Evolutionary conservation across 2,888 invertebrate genomes (phyloP).

Genomic region (Pollenia angustigena): DNA sequence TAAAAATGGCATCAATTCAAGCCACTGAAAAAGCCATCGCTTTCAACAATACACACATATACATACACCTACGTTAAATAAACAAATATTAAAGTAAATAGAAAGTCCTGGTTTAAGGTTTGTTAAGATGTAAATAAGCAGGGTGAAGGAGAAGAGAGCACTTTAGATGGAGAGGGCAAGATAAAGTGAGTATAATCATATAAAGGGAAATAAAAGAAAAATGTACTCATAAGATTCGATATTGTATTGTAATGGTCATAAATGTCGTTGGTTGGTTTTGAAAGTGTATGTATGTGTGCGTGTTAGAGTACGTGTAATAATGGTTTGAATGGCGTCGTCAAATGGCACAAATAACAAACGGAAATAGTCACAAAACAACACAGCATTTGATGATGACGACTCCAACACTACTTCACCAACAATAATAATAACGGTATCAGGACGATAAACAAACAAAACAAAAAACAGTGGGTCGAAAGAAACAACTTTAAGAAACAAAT

Average conservation of each 20-base stretch:
- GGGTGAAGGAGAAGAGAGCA: neutral
- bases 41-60: neutral
- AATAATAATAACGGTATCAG: neutral
- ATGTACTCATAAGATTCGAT: conserved; percentile 65
- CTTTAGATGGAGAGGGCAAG: neutral
- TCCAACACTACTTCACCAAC: neutral
- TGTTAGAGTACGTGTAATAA: neutral
- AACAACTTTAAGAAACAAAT: no score
- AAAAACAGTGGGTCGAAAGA: neutral
- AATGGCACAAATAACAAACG: conserved; percentile 64
- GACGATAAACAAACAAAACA: neutral
- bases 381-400: conserved; percentile 56
- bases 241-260: conserved; percentile 67
- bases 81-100: neutral
- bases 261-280: conserved; percentile 45
- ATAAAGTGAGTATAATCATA: conserved; percentile 26
- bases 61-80: neutral
- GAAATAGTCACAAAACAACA: conserved; percentile 66
- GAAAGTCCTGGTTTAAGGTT: conserved; percentile 27
- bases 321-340: conserved; percentile 26
- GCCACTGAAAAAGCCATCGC: neutral
- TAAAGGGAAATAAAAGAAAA: conserved; percentile 65
- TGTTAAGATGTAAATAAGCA: neutral
- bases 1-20: conserved; percentile 53
- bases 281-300: neutral